Evolutionary conservation across 1,140 invertebrate species (phyloP), one percentile per base, ranked within the genome.

Genomic region (Lutraria rhynchaena): DNA sequence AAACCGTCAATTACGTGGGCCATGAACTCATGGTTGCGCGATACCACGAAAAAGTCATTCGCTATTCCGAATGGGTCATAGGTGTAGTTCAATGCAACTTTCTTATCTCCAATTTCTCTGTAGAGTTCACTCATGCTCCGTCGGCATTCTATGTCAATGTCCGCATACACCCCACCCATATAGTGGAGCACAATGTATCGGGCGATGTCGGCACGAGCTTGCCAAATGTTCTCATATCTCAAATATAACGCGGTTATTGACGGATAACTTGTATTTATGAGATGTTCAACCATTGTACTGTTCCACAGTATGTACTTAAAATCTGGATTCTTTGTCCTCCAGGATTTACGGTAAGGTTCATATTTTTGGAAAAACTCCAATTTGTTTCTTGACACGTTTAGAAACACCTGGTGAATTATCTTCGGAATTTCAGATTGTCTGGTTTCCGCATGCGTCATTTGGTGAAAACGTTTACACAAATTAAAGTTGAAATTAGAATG

Each of bases 401-500:
- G 49, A 46, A 80, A 80, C 5, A 80, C 41, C 49, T 80, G 76
- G 29, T 80, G 76, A 41, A 80, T 80, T 17, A 70, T 57, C 46
- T 58, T 69, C 35, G 76, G 76, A 19, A 80, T 70, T 0, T 24
- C 46, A 46, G 60, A 51, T 4, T 44, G 76, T 19, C 19, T 60
- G 11, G 44, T 77, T n/a, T 80, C 76, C n/a, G 65, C 65, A 33
- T 69, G 41, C 15, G 33, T 58, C 31, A 58, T 58, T 33, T 80
- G 63, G 31, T 80, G 76, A 70, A 80, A 80, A 3, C 76, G 49
- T 57, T 70, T 69, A 46, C 76, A 80, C 17, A 80, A 51, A 24
- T 80, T 80, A 31, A 80, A 58, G 44, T 80, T 80, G 31, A 80
- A 80, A n/a, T 80, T 80, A 27, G 60, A 58, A 44, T 80, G 76